These are phyloP conservation scores for Paragorgia papillata DNA, from an alignment of 92 coral and sea anemone genomes.

Conservation along the genomic window DNA sequence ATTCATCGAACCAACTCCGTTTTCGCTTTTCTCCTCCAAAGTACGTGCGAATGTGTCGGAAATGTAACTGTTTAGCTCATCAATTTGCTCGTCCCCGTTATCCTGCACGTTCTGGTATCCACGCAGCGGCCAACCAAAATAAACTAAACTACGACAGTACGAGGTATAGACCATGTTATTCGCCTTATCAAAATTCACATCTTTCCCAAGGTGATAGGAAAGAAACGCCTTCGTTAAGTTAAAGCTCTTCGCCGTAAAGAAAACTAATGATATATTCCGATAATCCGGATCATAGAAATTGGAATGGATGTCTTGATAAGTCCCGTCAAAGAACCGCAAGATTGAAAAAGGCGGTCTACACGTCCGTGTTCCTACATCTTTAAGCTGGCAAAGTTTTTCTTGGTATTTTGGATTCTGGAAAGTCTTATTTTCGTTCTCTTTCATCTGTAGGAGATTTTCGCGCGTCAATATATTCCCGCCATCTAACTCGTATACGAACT, in stretches of 20 bases:
- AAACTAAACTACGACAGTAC: conserved; percentile 52
- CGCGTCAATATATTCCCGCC: conserved; percentile 54
- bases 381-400: conserved; percentile 59
- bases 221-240: conserved; percentile 38
- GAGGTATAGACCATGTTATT: conserved; percentile 25
- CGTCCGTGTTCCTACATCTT: conserved; percentile 2
- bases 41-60: conserved; percentile 49
- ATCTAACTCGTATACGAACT: conserved; percentile 58
- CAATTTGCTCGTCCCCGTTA: conserved; percentile 50
- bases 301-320: conserved; percentile 42
- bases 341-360: conserved; percentile 64
- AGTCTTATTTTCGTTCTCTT: conserved; percentile 48
- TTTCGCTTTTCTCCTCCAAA: conserved; percentile 30
- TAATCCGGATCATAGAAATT: conserved; percentile 58
- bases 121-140: conserved; percentile 59
- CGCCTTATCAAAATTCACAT: conserved; percentile 18
- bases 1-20: conserved; percentile 61
- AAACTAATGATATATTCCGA: conserved; percentile 59
- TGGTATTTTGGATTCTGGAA: conserved; percentile 55
- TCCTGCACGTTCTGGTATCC: conserved; percentile 57
- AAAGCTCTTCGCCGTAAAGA: conserved; percentile 45
- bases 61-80: conserved; percentile 40
- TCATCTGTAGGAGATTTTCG: conserved; percentile 53
- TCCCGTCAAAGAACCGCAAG: conserved; percentile 72
- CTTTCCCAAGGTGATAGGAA: conserved; percentile 65